Base-by-base conservation (phyloP, 2,113 vertebrate species). In the Eptatretus burgeri region DNA sequence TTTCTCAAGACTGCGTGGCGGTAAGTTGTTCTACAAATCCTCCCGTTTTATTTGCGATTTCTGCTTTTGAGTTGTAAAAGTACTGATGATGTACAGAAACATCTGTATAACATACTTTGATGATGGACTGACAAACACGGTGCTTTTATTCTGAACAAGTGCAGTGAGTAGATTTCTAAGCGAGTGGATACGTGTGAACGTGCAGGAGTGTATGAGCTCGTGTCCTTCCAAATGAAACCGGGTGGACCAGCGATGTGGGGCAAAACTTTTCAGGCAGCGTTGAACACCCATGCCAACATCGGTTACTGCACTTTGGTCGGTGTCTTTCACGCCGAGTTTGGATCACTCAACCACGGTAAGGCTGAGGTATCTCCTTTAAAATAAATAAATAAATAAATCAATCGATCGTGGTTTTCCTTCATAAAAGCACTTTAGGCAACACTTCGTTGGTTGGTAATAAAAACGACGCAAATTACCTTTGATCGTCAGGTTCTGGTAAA, bases 181-280 rank as follows among this genome's bases (percentile, higher is more conserved):
- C 7, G 27, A 41, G 27, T 7, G 27, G 27, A 41, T 41, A 41
- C 27, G 27, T 41, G 27, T 7, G 27, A 51, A 69, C 62, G 71
- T 71, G 49, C 70, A 94, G 89, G 91, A 65, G 73, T 85, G 5
- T 93, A 80, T 11, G 91, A 96, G 70, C 71, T 85, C 71, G 72
- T 72, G 2, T 78, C 77, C 17, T 89, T 82, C 72, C 80, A 79
- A 68, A 85, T 93, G 82, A 81, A 76, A 51, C 82, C 84, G 2
- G 85, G 88, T 1, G 84, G 84, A 13, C 84, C 83, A 5, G 78
- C 77, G 0, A 66, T 89, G 62, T 93, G 87, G 85, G 84, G 80
- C 1, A 11, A 74, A 0, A 67, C 74, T 1, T 86, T 95, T 69
- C 75, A 67, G 72, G 77, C 71, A 1, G 75, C 84, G 11, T 2